Evolutionary conservation across 2,113 vertebrate genomes (phyloP), one percentile per base, ranked within the genome.

Genomic region (Nymphicus hollandicus): DNA sequence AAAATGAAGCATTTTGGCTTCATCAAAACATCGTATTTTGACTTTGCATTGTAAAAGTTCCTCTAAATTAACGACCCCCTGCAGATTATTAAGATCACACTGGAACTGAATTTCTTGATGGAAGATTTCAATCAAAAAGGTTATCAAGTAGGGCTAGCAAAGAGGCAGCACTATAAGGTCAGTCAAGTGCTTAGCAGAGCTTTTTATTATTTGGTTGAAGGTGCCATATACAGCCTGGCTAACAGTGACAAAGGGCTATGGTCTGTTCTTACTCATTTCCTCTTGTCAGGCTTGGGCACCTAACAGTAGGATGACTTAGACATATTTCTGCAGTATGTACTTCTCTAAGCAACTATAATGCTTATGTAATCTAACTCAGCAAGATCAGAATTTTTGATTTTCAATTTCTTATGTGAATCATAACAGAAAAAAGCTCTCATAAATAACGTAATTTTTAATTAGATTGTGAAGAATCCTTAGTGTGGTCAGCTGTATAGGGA

Each of bases 71-170:
- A 81, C 4, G 5, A 63, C 33, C 49, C 31, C 37, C 35, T 77
- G 49, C 18, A 73, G n/a, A 73, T 86, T 95, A 69, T 88, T 93
- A 49, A 91, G 46, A 49, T 69, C 31, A 63, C 15, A 15, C 31
- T 44, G 71, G 82, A 95, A 82, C 61, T 72, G 4, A 72, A 33
- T 76, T 87, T 93, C 39, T 25, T 80, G 76, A 79, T 77, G 41
- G 47, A 95, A 74, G 52, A 55, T 47, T 95, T 95, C 79, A 61
- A 93, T 94, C 85, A 97, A 89, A 95, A 87, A 85, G 85, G 1
- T 69, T 88, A 44, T 65, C 20, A 88, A 80, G 47, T 10, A 69
- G 18, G 53, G 29, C 15, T 80, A 82, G 63, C 24, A 85, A 76
- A 69, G 49, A 89, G 39, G 31, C 27, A 91, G 14, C 35, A 56